A percentile compares a stretch with the other conserved stretches of the same genome.
Conservation (phyloP, 1,140 invertebrate genomes). For the Formica exsecta region DNA sequence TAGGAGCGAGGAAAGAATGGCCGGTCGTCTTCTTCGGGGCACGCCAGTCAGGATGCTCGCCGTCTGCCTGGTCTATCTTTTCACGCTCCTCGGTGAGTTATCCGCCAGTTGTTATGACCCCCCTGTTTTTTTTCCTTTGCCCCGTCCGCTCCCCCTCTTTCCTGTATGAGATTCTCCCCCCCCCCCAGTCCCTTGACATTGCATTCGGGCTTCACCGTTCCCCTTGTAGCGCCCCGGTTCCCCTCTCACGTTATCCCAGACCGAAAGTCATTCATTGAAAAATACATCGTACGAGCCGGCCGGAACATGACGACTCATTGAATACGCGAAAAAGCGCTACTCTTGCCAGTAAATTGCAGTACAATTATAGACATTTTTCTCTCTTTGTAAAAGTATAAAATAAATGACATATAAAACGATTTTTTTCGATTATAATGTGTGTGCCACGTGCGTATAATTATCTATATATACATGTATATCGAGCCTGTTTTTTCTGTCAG, state of each 20-base stretch:
- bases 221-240: conserved; percentile 10
- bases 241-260: not conserved
- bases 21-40: conserved; percentile 62
- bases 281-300: conserved; percentile 41
- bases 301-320: conserved; percentile 15
- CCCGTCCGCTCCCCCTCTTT: conserved; percentile 41
- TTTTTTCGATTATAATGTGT: not conserved
- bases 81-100: conserved; percentile 83
- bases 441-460: too few species aligned
- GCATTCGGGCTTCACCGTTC: conserved; percentile 1
- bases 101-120: conserved; percentile 59
- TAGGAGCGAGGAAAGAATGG: conserved; percentile 69
- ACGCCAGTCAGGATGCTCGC: conserved; percentile 85
- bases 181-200: conserved; percentile 25
- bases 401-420: not conserved
- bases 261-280: conserved; percentile 55
- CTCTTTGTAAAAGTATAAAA: not conserved
- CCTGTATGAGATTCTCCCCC: not conserved
- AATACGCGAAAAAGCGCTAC: not conserved
- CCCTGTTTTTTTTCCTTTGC: conserved; percentile 55
- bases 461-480: too few species aligned
- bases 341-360: not conserved
- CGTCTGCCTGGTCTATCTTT: conserved; percentile 79
- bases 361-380: not conserved
- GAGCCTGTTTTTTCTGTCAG: too few species aligned